Evolutionary conservation across 2,113 vertebrate genomes (phyloP).

Genomic region (Triplophysa rosa): DNA sequence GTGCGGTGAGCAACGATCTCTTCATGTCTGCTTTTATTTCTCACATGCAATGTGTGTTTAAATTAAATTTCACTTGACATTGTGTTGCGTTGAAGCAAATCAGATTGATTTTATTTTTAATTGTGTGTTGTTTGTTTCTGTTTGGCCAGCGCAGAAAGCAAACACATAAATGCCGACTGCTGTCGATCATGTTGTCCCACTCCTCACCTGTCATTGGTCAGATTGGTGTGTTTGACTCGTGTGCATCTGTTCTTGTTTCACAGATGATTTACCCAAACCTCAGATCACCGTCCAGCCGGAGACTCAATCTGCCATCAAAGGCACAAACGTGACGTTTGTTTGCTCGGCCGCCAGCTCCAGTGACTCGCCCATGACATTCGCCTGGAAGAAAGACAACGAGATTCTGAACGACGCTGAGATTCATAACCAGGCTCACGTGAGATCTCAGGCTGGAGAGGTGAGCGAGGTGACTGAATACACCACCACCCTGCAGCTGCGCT

Average conservation of each 20-base stretch:
- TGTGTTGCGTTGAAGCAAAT: too few relatives aligned
- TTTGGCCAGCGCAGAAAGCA: too few relatives aligned
- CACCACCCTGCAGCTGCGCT: conserved; percentile 85
- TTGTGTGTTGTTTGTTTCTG: too few relatives aligned
- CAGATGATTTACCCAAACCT: conserved; percentile 97
- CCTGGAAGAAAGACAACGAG: conserved; percentile 98
- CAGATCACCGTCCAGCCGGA: conserved; percentile 97
- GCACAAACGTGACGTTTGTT: conserved; percentile 89
- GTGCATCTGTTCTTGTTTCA: background rate
- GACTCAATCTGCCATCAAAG: conserved; percentile 90
- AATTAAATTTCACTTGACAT: too few relatives aligned
- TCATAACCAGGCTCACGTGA: conserved; percentile 90
- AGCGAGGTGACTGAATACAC: conserved; percentile 92
- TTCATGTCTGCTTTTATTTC: too few relatives aligned
- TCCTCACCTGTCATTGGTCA: background rate
- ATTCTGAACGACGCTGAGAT: conserved; percentile 86
- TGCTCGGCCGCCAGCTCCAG: conserved; percentile 97
- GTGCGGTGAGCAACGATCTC: conserved; percentile 82
- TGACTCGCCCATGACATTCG: conserved; percentile 95
- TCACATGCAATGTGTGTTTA: background rate
- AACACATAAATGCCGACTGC: too few relatives aligned
- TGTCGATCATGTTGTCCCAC: too few relatives aligned
- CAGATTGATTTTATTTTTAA: too few relatives aligned
- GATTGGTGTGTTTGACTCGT: background rate
- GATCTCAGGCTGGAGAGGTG: conserved; percentile 79